Percentiles rank a stretch among this genome's conserved stretches.
Conservation (phyloP, 2,113 vertebrate genomes). For the Tiliqua scincoides region DNA sequence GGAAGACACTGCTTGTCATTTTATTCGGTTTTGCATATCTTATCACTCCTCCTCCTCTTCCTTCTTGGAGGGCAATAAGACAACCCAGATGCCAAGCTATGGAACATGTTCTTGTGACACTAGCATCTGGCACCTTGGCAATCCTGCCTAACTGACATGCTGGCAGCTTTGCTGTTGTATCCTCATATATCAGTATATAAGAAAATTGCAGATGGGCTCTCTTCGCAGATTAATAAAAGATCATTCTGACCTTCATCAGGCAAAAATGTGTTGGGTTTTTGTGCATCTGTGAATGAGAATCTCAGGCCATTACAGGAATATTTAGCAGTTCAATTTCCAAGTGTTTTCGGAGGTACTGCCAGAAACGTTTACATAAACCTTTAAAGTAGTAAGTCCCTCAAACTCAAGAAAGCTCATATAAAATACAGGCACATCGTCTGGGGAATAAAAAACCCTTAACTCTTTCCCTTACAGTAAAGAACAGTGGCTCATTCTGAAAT, state of each 20-base stretch:
- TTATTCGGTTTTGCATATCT: slow-evolving; percentile 74
- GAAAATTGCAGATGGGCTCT: slow-evolving; percentile 67
- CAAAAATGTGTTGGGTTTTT: slow-evolving; percentile 67
- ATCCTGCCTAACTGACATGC: slow-evolving; percentile 74
- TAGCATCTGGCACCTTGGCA: slow-evolving; percentile 73
- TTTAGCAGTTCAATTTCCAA: slow-evolving; percentile 68
- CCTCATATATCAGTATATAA: slow-evolving; percentile 72
- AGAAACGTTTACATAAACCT: slow-evolving; percentile 70
- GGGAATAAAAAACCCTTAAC: neutral
- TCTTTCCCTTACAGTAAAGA: neutral
- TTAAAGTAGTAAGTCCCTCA: slow-evolving; percentile 70
- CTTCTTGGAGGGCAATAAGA: slow-evolving; percentile 66
- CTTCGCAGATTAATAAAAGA: slow-evolving; percentile 68
- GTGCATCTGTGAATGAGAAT: slow-evolving; percentile 65
- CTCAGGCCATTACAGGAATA: slow-evolving; percentile 69
- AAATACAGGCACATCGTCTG: neutral
- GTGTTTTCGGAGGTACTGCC: slow-evolving; percentile 70
- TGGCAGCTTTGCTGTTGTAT: slow-evolving; percentile 77
- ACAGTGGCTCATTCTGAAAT: neutral
- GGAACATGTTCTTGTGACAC: slow-evolving; percentile 80
- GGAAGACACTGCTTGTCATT: slow-evolving; percentile 59
- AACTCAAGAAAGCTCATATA: slow-evolving; percentile 35
- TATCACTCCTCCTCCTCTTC: slow-evolving; percentile 74
- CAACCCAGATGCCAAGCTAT: slow-evolving; percentile 78
- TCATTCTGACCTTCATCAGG: slow-evolving; percentile 68